A percentile compares a stretch with the other conserved stretches of the same genome.
Evolutionary conservation across 2,888 invertebrate species (phyloP).

Genomic region (Pristionchus entomophagus): DNA sequence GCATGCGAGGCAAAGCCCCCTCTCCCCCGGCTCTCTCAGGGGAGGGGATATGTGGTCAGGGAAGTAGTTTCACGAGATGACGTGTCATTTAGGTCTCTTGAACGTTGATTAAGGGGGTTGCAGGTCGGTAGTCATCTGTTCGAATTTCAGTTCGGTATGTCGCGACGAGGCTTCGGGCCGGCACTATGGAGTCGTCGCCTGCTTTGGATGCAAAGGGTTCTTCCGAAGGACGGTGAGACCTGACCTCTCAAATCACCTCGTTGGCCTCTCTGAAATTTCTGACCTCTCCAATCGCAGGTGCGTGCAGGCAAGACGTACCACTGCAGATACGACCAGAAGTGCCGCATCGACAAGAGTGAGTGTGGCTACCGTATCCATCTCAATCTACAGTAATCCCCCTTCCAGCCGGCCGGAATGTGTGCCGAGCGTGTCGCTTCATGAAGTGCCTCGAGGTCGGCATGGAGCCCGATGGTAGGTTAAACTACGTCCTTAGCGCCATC

Average conservation of each 20-base stretch:
- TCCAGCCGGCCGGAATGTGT: slow-evolving; percentile 72
- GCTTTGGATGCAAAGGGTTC: slow-evolving; percentile 75
- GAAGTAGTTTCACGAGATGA: neutral
- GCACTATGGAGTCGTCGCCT: slow-evolving; percentile 74
- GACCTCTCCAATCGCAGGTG: slow-evolving; percentile 52
- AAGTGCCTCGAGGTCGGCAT: slow-evolving; percentile 75
- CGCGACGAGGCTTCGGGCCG: slow-evolving; percentile 72
- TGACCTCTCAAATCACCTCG: neutral
- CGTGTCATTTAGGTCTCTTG: too few relatives aligned
- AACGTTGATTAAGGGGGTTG: neutral
- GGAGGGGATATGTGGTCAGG: too few relatives aligned
- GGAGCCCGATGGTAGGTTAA: slow-evolving; percentile 70
- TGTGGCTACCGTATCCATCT: neutral
- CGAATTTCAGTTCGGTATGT: slow-evolving; percentile 71
- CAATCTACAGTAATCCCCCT: neutral
- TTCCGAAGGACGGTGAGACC: slow-evolving; percentile 66
- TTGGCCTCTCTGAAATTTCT: slow-evolving; percentile 50
- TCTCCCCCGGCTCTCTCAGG: neutral
- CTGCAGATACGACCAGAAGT: slow-evolving; percentile 72
- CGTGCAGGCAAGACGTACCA: slow-evolving; percentile 70
- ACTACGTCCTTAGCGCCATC: too few relatives aligned
- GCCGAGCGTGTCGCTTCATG: slow-evolving; percentile 74
- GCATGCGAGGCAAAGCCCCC: neutral
- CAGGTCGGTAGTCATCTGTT: neutral
- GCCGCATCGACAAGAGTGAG: slow-evolving; percentile 72